These are phyloP conservation scores for Clarias platycephalus DNA, from an alignment of 2,797 vertebrate species.

Conservation along the genomic window DNA sequence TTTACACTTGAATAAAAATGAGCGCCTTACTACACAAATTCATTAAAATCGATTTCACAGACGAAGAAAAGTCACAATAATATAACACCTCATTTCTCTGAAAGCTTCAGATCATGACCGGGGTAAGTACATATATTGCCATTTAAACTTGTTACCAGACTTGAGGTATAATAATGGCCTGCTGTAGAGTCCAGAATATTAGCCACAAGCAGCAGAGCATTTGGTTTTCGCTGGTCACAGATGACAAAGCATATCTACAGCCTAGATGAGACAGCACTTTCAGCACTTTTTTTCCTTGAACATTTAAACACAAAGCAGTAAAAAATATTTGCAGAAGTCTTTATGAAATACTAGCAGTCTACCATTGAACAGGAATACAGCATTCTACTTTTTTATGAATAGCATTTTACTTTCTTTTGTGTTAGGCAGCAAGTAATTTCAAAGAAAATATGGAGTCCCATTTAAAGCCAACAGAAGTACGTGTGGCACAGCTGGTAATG, in stretches of 20 bases:
- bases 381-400: slow-evolving; percentile 26
- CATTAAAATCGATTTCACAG: slow-evolving; percentile 52
- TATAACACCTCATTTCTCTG: background rate
- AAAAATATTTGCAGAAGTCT: slow-evolving; percentile 4
- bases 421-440: slow-evolving; percentile 35
- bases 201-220: slow-evolving; percentile 35
- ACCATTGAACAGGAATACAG: background rate
- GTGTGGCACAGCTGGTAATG: background rate
- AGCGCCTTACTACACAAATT: slow-evolving; percentile 29
- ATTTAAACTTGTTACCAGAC: slow-evolving; percentile 35
- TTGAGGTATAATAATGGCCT: slow-evolving; percentile 32
- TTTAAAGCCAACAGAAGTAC: slow-evolving; percentile 12
- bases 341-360: slow-evolving; percentile 29
- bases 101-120: slow-evolving; percentile 35
- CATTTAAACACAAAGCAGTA: slow-evolving; percentile 34
- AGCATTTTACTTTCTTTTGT: slow-evolving; percentile 41
- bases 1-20: slow-evolving; percentile 52
- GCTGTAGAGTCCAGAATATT: slow-evolving; percentile 31
- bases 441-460: slow-evolving; percentile 15
- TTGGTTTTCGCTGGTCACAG: slow-evolving; percentile 23
- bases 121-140: slow-evolving; percentile 19
- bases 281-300: background rate
- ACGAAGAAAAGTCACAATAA: slow-evolving; percentile 15
- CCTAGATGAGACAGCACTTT: background rate
- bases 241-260: slow-evolving; percentile 32